Evolutionary conservation across 2,113 vertebrate genomes (phyloP), one percentile per base, ranked within the genome.

Genomic region (Chamaea fasciata): DNA sequence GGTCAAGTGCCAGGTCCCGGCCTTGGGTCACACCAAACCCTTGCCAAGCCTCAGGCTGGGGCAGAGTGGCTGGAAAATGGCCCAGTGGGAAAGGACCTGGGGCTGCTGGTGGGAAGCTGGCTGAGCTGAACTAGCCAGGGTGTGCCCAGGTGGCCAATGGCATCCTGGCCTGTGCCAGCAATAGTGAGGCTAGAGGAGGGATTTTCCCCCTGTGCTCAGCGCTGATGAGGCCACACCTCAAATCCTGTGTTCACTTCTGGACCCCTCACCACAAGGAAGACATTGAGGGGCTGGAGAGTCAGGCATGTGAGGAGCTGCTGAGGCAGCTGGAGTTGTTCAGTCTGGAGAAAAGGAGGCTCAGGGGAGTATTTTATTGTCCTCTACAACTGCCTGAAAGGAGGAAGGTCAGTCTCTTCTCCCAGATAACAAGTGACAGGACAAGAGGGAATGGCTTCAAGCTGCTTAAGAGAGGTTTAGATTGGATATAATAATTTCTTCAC

Each of bases 181-280:
- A 7, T 1, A 2, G 28, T 3, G 11, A 7, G 35, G 7, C 53
- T 52, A n/a, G 20, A 53, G 17, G 0, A 60, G 39, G 5, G 24
- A 47, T 31, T 46, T 3, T 30, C 7, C 20, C 13, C 2, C n/a
- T n/a, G 13, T 41, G 2, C 24, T 41, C 1, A 3, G 46, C 30
- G 11, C 17, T 47, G 69, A 24, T 18, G 30, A 47, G 46, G n/a
- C 16, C 41, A 24, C 53, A 39, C 4, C 46, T 52, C 3, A 1
- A 82, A 4, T 22, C 4, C 28, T 55, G 30, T 41, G 55, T 13
- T 20, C 7, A 18, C 24, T 55, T 68, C 8, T 41, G 47, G 11
- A 16, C 20, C 6, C 9, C 10, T 47, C 63, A 35, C 12, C 53
- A 10, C 30, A 27, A 68, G 62, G 7, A 68, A 53, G n/a, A 13